phyloP scores from a whole-genome alignment of 2,113 vertebrate species.

The Meles meles region DNA sequence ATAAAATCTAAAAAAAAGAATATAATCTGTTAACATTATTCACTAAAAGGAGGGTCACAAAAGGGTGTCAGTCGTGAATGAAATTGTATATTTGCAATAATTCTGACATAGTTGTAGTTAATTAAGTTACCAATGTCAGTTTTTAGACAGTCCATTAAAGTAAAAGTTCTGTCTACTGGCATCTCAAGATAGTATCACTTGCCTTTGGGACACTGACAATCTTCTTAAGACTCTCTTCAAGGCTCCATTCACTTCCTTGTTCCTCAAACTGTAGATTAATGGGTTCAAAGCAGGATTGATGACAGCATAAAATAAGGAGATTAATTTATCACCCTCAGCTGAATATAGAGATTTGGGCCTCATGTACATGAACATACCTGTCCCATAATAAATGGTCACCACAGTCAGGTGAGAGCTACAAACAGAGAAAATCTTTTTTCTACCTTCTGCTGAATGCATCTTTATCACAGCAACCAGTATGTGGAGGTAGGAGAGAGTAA shows the following conservation, averaged over 20 bases:
- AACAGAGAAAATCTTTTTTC: background rate
- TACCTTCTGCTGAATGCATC: background rate
- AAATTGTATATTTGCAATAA: background rate
- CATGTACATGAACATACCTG: background rate
- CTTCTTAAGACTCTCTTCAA: background rate
- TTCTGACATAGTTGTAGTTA: background rate
- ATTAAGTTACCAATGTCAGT: background rate
- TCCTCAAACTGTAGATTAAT: background rate
- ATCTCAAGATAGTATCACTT: background rate
- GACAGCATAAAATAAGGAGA: conserved; percentile 17
- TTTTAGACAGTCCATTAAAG: background rate
- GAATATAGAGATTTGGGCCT: background rate
- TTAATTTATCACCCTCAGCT: background rate
- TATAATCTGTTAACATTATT: background rate
- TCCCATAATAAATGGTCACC: background rate
- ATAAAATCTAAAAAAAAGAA: no score
- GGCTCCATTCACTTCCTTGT: background rate
- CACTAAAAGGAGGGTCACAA: background rate
- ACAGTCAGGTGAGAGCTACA: background rate
- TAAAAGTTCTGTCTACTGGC: background rate
- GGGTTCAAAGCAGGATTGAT: background rate
- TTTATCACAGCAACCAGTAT: background rate
- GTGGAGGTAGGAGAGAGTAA: background rate
- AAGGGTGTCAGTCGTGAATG: background rate
- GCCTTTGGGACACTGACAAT: background rate